Conservation (phyloP, 2,888 invertebrate species). For the Aspidiotus rigidus region DNA sequence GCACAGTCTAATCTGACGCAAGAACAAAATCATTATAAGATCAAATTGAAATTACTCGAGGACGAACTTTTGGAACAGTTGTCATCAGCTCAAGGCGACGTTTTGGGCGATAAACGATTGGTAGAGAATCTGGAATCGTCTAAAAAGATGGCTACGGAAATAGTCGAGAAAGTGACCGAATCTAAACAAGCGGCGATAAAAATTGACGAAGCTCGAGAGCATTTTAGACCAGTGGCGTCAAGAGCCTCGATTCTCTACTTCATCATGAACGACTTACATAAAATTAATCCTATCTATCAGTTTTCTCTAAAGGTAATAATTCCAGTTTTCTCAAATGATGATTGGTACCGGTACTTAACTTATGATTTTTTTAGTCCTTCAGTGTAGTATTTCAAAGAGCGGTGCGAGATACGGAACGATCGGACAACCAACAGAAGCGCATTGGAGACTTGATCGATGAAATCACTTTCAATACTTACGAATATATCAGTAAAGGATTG, state of each 20-base stretch:
- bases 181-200: conserved; percentile 75
- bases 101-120: conserved; percentile 78
- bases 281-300: conserved; percentile 91
- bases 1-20: conserved; percentile 64
- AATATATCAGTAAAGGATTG: conserved; percentile 80
- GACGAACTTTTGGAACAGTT: conserved; percentile 77
- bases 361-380: conserved; percentile 54
- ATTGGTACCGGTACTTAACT: background rate
- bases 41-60: conserved; percentile 80
- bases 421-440: conserved; percentile 61
- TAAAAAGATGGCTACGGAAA: conserved; percentile 84
- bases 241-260: conserved; percentile 86
- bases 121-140: conserved; percentile 89
- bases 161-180: conserved; percentile 75
- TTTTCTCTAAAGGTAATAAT: conserved; percentile 68
- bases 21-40: conserved; percentile 90
- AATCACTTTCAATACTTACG: conserved; percentile 75
- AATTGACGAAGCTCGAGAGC: conserved; percentile 84
- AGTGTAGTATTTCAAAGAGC: conserved; percentile 84
- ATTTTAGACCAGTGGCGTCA: conserved; percentile 74
- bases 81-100: conserved; percentile 77
- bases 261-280: conserved; percentile 80
- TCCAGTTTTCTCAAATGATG: background rate
- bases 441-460: conserved; percentile 72
- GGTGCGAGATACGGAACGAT: conserved; percentile 56